Conservation (phyloP, 2,797 vertebrate genomes). For the Tragopan temminckii region DNA sequence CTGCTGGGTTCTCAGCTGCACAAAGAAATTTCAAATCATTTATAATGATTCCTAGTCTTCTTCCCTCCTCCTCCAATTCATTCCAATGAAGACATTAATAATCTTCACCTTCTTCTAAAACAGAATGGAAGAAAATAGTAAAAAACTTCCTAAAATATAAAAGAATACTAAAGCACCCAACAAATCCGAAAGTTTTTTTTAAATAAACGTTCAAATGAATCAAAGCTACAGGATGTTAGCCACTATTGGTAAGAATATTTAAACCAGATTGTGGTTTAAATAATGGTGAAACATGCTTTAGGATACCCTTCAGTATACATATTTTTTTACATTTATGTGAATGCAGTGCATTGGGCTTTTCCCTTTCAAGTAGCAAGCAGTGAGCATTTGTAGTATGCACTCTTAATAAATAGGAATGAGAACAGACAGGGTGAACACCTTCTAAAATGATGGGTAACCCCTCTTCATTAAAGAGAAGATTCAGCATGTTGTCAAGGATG, state of each 20-base stretch:
- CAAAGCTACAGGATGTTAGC: background rate
- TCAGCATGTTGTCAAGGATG: background rate
- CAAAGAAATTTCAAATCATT: background rate
- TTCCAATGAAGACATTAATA: background rate
- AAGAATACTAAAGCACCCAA: background rate
- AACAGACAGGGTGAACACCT: background rate
- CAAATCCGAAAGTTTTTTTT: background rate
- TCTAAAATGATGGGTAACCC: background rate
- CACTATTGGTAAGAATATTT: background rate
- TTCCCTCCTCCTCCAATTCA: background rate
- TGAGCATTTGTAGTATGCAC: background rate
- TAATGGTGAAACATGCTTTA: background rate
- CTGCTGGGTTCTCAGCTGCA: background rate
- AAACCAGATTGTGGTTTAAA: constrained; percentile 32
- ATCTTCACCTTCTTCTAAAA: background rate
- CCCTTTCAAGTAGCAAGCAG: background rate
- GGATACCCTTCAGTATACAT: background rate
- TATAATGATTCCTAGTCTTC: background rate
- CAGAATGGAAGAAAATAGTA: background rate
- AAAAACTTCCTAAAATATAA: background rate
- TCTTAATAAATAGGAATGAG: background rate
- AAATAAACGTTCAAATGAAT: background rate
- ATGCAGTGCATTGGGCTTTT: background rate
- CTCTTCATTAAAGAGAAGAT: background rate
- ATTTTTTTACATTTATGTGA: background rate